phyloP scores from a whole-genome alignment of 2,113 vertebrate genomes.

The Tricholaema leucomelas region DNA sequence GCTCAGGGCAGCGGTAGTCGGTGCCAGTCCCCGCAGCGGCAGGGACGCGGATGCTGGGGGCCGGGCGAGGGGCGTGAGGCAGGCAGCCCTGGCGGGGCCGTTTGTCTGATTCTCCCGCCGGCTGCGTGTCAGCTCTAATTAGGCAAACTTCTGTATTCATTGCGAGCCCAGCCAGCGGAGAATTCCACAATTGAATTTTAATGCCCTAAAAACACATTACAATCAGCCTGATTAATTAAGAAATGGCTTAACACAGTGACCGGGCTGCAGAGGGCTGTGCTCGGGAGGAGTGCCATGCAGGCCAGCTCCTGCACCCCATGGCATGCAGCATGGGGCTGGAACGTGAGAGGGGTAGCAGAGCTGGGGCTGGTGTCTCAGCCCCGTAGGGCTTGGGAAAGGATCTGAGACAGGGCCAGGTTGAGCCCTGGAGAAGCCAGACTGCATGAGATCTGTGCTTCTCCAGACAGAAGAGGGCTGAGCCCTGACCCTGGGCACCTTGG shows the following conservation, averaged over 20 bases:
- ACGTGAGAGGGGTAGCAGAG: fast-evolving
- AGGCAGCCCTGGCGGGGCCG: not conserved
- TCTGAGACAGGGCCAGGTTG: not conserved
- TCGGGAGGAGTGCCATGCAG: not conserved
- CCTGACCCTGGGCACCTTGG: fast-evolving
- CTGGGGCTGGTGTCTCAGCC: not conserved
- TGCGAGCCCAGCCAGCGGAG: constrained; percentile 50
- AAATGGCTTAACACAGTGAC: constrained; percentile 57
- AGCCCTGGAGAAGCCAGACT: not conserved
- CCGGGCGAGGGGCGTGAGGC: not conserved
- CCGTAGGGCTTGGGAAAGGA: fast-evolving
- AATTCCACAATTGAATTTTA: constrained; percentile 67
- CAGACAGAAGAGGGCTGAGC: not conserved
- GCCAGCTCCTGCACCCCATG: not conserved
- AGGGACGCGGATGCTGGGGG: not conserved
- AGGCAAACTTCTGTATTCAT: constrained; percentile 67
- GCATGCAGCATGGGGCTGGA: fast-evolving
- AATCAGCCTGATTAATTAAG: constrained; percentile 71
- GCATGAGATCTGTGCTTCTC: not conserved
- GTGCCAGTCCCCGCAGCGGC: not conserved
- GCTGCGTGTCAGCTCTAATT: constrained; percentile 61
- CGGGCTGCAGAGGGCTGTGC: not conserved
- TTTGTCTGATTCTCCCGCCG: constrained; percentile 18
- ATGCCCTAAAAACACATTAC: constrained; percentile 69
- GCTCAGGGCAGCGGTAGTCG: not conserved